Evolutionary conservation across 2,113 vertebrate genomes (phyloP).

Genomic region (Brachyhypopomus gauderio): DNA sequence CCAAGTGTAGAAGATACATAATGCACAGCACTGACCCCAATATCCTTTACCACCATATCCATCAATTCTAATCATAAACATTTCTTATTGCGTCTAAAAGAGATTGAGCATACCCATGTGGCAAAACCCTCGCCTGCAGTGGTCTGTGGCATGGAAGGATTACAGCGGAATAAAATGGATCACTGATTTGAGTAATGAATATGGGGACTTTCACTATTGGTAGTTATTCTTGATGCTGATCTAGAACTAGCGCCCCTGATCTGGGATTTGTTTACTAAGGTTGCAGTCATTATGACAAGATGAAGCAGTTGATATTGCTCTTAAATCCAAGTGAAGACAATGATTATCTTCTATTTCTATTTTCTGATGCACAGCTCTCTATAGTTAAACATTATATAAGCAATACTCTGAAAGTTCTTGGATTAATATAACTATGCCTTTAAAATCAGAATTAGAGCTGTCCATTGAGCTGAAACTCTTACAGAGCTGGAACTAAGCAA

Average conservation of each 20-base stretch:
- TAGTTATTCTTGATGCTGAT: slow-evolving; percentile 44
- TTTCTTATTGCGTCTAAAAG: slow-evolving; percentile 24
- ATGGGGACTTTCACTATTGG: slow-evolving; percentile 48
- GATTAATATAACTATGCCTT: too few species aligned
- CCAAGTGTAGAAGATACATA: background rate
- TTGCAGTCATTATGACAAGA: too few species aligned
- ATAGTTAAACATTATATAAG: too few species aligned
- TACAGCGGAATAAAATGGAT: slow-evolving; percentile 72
- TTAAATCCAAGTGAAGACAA: too few species aligned
- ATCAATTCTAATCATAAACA: slow-evolving; percentile 28
- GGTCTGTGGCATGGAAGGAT: slow-evolving; percentile 60
- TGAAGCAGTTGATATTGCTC: too few species aligned
- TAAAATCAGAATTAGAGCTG: too few species aligned
- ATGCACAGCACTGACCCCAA: background rate
- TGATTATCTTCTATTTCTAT: too few species aligned
- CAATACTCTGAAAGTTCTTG: too few species aligned
- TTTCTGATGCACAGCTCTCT: too few species aligned
- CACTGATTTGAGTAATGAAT: slow-evolving; percentile 76
- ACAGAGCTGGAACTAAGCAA: background rate
- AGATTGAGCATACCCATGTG: slow-evolving; percentile 56
- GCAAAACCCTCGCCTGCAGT: slow-evolving; percentile 48
- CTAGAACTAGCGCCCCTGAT: background rate
- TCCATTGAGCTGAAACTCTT: background rate
- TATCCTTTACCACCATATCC: slow-evolving; percentile 13
- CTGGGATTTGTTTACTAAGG: background rate